Evolutionary conservation across 2,113 vertebrate species (phyloP).

Genomic region (Electrona antarctica): DNA sequence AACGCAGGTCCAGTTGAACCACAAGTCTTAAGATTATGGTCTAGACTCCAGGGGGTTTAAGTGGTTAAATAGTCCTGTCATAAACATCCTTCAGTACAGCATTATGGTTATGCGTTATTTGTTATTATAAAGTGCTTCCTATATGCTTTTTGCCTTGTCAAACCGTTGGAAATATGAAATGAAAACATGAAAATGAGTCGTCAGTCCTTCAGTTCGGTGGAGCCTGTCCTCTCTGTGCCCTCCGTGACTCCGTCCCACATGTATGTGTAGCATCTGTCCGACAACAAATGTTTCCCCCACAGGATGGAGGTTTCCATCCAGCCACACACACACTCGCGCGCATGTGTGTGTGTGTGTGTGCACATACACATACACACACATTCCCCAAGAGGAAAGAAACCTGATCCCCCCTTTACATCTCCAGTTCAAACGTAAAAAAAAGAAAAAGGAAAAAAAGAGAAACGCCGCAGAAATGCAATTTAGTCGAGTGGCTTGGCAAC

Average conservation of each 20-base stretch:
- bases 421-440: conserved; percentile 64
- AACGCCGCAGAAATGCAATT: conserved; percentile 69
- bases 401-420: conserved; percentile 66
- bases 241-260: no score
- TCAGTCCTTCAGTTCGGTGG: not conserved
- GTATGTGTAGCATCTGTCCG: conserved; percentile 31
- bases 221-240: not conserved
- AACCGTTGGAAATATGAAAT: not conserved
- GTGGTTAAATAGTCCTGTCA: no score
- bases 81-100: not conserved
- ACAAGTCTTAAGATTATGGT: no score
- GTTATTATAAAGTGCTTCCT: not conserved
- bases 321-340: not conserved
- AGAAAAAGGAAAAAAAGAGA: conserved; percentile 25
- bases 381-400: conserved; percentile 69
- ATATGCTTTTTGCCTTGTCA: not conserved
- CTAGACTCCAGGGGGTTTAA: no score
- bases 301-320: conserved; percentile 14
- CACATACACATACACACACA: conserved; percentile 8
- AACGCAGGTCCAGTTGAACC: no score
- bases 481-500: conserved; percentile 58
- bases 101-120: not conserved
- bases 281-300: conserved; percentile 32
- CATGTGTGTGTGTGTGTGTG: not conserved
- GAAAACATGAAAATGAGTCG: not conserved